Base-by-base conservation (phyloP, 2,113 vertebrate species). In the Nibea albiflora region DNA sequence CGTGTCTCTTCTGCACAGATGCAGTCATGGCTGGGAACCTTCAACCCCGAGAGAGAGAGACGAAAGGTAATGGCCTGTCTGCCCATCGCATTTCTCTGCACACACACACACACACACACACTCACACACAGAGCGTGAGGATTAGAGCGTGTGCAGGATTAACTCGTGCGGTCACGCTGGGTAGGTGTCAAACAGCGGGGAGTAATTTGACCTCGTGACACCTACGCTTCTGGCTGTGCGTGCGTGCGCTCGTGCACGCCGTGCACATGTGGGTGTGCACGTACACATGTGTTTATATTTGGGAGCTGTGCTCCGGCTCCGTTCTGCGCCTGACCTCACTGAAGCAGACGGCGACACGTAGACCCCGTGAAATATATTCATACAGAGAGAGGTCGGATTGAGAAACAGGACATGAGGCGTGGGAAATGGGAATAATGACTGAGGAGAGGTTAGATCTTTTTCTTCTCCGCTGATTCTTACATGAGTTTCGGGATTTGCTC, bases 41-140 rank as follows among this genome's bases (percentile, higher is more conserved):
- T 94, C 94, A 95, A 96, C 91, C 95, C 94, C 17, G 94, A 92
- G 87, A 91, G 94, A 88, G 94, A 95, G 91, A 90, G 94, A 73
- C 76, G 94, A 50, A 83, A 95, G 95, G 95, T 92, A 93, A 88
- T 80, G 52, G 26, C 49, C 63, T 65, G 64, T 28, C 75, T 52
- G 66, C 68, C 72, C 67, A 17, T 87, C 78, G 20, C 80, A 70
- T 81, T 80, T 74, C 75, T 85, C 66, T 56, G 31, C 7, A 56
- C 52, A 44, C 80, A 57, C 58, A 56, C 64, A n/a, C 44, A n/a
- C 42, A 54, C 62, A n/a, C 17, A 71, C 76, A 15, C 17, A 14
- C 46, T 61, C 39, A 71, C 50, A 69, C 71, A 50, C 8, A 1
- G 70, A 80, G 49, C 60, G 49, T 85, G 89, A 83, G 85, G 89